phyloP scores from a whole-genome alignment of 2,797 vertebrate genomes.

The Poeciliopsis paucimaculata region DNA sequence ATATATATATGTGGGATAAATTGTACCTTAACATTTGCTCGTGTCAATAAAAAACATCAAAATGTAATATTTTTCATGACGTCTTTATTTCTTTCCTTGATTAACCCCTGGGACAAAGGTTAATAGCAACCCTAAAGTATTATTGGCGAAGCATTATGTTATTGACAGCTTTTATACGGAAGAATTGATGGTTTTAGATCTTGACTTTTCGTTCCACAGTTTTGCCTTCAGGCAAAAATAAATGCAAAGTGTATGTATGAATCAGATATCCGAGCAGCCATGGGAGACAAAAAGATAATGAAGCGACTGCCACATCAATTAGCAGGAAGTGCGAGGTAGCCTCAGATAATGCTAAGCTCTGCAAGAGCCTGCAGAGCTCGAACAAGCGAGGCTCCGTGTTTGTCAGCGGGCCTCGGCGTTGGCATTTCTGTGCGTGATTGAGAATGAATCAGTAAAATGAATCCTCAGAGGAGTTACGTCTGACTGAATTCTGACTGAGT shows the following conservation, averaged over 20 bases:
- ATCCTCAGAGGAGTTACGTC: slow-evolving; percentile 50
- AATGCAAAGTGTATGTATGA: slow-evolving; percentile 50
- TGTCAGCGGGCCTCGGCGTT: slow-evolving; percentile 7
- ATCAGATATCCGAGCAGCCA: slow-evolving; percentile 60
- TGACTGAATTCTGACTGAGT: slow-evolving; percentile 58
- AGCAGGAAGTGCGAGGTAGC: slow-evolving; percentile 56
- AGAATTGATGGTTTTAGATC: slow-evolving; percentile 30
- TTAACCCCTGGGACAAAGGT: not conserved
- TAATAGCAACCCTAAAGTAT: slow-evolving; percentile 4
- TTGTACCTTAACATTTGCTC: not conserved
- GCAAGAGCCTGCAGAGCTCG: slow-evolving; percentile 66
- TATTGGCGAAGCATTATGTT: not conserved
- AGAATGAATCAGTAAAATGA: slow-evolving; percentile 56
- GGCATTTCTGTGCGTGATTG: slow-evolving; percentile 11
- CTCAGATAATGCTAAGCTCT: slow-evolving; percentile 65
- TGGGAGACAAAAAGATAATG: slow-evolving; percentile 69
- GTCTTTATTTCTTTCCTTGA: slow-evolving; percentile 8
- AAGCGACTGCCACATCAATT: slow-evolving; percentile 70
- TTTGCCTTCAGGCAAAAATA: slow-evolving; percentile 54
- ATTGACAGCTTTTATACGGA: slow-evolving; percentile 6
- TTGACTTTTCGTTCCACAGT: slow-evolving; percentile 21
- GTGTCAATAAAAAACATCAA: not conserved
- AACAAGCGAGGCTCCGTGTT: slow-evolving; percentile 29
- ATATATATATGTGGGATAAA: not conserved
- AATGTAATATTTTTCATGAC: not conserved